A percentile compares a stretch with the other conserved stretches of the same genome.
Conservation (phyloP, 2,888 invertebrate genomes). For the Pherbina coryleti region DNA sequence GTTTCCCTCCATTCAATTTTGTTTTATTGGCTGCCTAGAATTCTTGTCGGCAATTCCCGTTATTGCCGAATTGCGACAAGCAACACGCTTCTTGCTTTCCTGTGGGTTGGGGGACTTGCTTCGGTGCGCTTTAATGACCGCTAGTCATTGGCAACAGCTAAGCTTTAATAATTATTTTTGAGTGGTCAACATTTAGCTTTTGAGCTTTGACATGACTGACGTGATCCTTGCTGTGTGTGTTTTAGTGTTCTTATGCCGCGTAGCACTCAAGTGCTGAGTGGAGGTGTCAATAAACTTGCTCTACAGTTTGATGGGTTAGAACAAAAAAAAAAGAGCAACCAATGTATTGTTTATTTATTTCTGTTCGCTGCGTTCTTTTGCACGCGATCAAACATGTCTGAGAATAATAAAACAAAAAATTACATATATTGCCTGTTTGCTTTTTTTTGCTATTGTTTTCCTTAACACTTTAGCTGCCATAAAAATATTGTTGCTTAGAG, state of each 20-base stretch:
- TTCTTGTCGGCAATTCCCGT: neutral
- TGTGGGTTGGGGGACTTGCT: neutral
- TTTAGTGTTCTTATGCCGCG: too few relatives aligned
- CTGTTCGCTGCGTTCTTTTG: too few relatives aligned
- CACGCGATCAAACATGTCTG: neutral
- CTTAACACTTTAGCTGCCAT: neutral
- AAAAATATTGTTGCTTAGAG: neutral
- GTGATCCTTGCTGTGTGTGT: too few relatives aligned
- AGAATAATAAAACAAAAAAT: neutral
- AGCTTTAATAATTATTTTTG: neutral
- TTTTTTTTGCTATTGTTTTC: neutral
- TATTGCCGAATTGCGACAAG: slow-evolving; percentile 15
- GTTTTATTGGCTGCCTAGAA: neutral
- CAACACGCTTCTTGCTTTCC: neutral
- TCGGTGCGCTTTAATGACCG: neutral
- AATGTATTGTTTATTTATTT: too few relatives aligned
- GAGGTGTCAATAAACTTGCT: neutral
- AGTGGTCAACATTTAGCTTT: neutral
- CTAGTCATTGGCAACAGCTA: neutral
- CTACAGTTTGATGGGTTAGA: neutral
- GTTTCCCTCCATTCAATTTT: neutral
- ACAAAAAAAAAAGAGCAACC: neutral
- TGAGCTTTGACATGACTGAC: neutral
- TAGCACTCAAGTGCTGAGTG: neutral
- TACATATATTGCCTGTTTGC: neutral